phyloP scores from a whole-genome alignment of 2,113 vertebrate genomes.

The Rhabdomys dilectus region DNA sequence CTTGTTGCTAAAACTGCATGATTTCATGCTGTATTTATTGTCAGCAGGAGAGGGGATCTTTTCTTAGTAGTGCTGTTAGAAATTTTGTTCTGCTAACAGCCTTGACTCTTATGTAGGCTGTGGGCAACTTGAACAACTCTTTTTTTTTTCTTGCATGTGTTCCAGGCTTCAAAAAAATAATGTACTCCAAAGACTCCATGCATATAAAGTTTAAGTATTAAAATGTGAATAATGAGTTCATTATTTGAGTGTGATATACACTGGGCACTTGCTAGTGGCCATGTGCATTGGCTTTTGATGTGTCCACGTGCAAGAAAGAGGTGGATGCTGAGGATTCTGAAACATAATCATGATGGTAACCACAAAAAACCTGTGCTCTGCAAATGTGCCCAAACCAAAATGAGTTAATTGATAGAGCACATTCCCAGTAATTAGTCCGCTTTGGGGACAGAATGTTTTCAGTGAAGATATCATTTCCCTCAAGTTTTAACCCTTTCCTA shows the following conservation, averaged over 20 bases:
- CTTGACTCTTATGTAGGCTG: not conserved
- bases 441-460: not conserved
- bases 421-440: not conserved
- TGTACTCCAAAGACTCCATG: not conserved
- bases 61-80: not conserved
- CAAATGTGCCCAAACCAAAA: constrained; percentile 4
- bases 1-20: not conserved
- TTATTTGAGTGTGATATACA: not conserved
- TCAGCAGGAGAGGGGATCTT: not conserved
- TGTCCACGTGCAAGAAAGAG: not conserved
- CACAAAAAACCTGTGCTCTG: not conserved
- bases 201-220: not conserved
- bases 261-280: not conserved
- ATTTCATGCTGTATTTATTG: constrained; percentile 23
- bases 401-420: not conserved
- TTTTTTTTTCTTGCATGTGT: not conserved
- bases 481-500: not conserved
- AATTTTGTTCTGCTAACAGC: not conserved
- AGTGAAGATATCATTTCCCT: not conserved
- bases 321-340: not conserved
- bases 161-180: not conserved
- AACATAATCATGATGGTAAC: not conserved
- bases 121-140: not conserved
- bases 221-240: not conserved
- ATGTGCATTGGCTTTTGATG: not conserved